These are phyloP conservation scores for Lagocephalus sceleratus DNA, from an alignment of 2,797 vertebrate genomes.

Conservation along the genomic window DNA sequence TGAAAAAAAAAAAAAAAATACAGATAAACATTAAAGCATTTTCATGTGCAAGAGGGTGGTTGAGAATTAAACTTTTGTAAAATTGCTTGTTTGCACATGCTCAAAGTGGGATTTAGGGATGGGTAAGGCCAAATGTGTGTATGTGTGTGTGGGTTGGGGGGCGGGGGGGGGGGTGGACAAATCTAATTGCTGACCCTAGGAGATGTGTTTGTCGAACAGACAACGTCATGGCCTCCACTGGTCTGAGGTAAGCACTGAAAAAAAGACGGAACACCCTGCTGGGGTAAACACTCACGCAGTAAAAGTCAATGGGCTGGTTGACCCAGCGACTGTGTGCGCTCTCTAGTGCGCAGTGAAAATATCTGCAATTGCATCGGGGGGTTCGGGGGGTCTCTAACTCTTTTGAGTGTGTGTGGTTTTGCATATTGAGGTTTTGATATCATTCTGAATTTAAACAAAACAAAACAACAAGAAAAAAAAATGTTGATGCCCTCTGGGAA, in stretches of 20 bases:
- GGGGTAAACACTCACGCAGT: slow-evolving; percentile 17
- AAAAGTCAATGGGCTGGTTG: slow-evolving; percentile 41
- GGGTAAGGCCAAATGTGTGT: background rate
- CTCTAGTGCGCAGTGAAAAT: slow-evolving; percentile 3
- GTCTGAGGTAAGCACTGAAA: slow-evolving; percentile 30
- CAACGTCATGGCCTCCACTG: slow-evolving; percentile 31
- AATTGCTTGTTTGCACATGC: too few relatives aligned
- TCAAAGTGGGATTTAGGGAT: slow-evolving; percentile 2
- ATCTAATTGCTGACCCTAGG: slow-evolving; percentile 17
- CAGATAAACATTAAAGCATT: too few relatives aligned
- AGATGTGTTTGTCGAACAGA: slow-evolving; percentile 23
- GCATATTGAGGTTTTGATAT: background rate
- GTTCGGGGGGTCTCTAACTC: too few relatives aligned
- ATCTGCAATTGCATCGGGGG: too few relatives aligned
- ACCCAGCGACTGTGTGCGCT: slow-evolving; percentile 26
- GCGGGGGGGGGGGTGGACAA: too few relatives aligned
- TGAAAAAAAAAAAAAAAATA: too few relatives aligned
- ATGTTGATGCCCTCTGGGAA: too few relatives aligned
- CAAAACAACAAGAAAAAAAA: too few relatives aligned
- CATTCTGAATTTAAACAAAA: too few relatives aligned
- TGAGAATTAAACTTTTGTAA: too few relatives aligned
- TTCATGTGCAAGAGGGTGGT: too few relatives aligned
- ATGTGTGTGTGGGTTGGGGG: background rate
- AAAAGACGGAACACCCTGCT: slow-evolving; percentile 30
- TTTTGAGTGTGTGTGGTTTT: background rate